These are phyloP conservation scores for Steinernema carpocapsae DNA, from an alignment of 2,888 invertebrate genomes.

Conservation along the genomic window DNA sequence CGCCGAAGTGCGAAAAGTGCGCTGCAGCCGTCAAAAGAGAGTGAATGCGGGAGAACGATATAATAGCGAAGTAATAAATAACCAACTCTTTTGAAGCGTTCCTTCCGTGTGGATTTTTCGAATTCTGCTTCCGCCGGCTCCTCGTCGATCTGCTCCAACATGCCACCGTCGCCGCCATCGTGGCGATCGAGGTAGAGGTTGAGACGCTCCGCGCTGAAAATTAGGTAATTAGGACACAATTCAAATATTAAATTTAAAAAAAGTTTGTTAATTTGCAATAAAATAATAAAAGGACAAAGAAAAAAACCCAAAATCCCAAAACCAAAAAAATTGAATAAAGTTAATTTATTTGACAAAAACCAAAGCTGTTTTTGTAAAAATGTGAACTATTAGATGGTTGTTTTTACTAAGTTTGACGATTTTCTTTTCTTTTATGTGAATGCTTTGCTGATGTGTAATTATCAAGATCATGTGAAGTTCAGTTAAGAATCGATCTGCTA, in stretches of 20 bases:
- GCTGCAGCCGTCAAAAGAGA: not conserved
- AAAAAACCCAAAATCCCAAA: no score
- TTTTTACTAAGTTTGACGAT: no score
- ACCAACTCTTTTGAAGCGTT: slow-evolving; percentile 31
- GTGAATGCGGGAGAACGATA: slow-evolving; percentile 8
- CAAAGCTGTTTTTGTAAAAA: no score
- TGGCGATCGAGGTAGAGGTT: slow-evolving; percentile 66
- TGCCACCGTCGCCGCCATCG: slow-evolving; percentile 41
- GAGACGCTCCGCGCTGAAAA: slow-evolving; percentile 68
- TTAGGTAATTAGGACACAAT: not conserved
- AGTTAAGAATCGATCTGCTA: no score
- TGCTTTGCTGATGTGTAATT: no score
- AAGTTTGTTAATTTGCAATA: no score
- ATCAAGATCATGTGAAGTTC: no score
- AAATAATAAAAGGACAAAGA: no score
- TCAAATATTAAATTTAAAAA: no score
- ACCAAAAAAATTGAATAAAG: not conserved
- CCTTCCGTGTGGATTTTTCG: slow-evolving; percentile 28
- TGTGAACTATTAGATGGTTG: no score
- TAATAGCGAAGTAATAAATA: slow-evolving; percentile 24
- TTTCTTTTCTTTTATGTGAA: no score
- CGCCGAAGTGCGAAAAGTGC: not conserved
- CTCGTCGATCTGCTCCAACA: slow-evolving; percentile 49
- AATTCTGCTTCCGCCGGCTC: slow-evolving; percentile 38
- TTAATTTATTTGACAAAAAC: no score